These are phyloP conservation scores for Amphiura filiformis DNA, from an alignment of 35 echinoderm and acorn worm species.

Conservation along the genomic window DNA sequence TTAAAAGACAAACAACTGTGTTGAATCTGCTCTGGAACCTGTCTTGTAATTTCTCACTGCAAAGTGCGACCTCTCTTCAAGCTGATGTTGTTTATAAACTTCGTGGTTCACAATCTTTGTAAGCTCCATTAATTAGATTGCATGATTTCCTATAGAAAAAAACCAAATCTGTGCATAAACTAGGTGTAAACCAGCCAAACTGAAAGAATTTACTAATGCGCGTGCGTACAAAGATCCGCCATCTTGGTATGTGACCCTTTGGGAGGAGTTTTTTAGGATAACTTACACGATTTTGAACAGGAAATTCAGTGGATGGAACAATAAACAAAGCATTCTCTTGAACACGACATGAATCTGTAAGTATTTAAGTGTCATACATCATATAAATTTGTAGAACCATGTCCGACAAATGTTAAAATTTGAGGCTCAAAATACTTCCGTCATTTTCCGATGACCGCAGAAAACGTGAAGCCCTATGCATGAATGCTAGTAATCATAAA, in stretches of 20 bases:
- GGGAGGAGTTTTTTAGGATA: slow-evolving; percentile 1
- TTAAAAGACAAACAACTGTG: too few relatives aligned
- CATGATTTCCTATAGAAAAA: not conserved
- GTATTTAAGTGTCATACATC: not conserved
- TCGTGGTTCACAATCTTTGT: too few relatives aligned
- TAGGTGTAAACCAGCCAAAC: not conserved
- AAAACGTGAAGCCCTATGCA: not conserved
- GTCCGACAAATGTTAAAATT: not conserved
- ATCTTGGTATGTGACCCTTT: slow-evolving; percentile 4
- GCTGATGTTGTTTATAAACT: not conserved
- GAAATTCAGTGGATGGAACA: not conserved
- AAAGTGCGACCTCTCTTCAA: not conserved
- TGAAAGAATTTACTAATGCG: not conserved
- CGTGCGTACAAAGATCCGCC: not conserved
- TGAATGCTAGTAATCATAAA: not conserved
- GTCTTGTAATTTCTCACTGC: too few relatives aligned
- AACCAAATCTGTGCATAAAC: not conserved
- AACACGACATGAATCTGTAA: not conserved
- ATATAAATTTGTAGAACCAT: not conserved
- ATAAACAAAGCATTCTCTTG: not conserved
- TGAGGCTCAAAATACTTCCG: not conserved
- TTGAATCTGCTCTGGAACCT: too few relatives aligned
- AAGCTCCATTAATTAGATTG: too few relatives aligned
- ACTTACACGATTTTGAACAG: not conserved
- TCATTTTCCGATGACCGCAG: not conserved